These are phyloP conservation scores for Actenoides lindsayi DNA, from an alignment of 2,113 vertebrate species.

Conservation along the genomic window DNA sequence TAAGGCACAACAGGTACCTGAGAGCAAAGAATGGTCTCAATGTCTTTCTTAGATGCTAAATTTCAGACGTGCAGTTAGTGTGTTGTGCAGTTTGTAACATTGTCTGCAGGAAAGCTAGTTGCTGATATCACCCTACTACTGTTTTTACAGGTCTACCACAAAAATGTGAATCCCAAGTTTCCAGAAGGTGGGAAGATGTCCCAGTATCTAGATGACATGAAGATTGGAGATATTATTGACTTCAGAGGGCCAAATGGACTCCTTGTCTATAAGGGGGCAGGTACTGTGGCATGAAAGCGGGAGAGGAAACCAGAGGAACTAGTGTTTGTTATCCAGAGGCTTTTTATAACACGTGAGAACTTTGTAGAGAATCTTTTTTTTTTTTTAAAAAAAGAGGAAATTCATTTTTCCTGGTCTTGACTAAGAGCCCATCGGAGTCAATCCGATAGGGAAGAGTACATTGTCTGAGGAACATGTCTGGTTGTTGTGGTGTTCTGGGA, in stretches of 20 bases:
- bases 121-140: background rate
- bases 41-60: background rate
- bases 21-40: background rate
- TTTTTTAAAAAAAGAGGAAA: background rate
- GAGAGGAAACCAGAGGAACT: background rate
- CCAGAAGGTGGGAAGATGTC: constrained; percentile 93
- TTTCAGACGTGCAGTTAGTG: background rate
- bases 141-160: constrained; percentile 85
- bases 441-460: background rate
- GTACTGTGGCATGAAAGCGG: constrained; percentile 63
- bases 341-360: background rate
- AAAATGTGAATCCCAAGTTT: constrained; percentile 83
- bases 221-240: constrained; percentile 85
- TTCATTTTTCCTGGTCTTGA: background rate
- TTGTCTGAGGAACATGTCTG: background rate
- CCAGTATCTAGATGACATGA: constrained; percentile 87
- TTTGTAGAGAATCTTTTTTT: background rate
- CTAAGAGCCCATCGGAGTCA: background rate
- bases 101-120: background rate
- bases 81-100: background rate
- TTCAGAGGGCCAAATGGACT: constrained; percentile 90
- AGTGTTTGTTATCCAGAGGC: background rate
- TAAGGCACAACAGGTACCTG: background rate
- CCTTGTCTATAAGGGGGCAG: constrained; percentile 84
- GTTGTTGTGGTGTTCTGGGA: background rate